Base-by-base conservation (phyloP, 2,113 vertebrate species). In the Mellivora capensis region DNA sequence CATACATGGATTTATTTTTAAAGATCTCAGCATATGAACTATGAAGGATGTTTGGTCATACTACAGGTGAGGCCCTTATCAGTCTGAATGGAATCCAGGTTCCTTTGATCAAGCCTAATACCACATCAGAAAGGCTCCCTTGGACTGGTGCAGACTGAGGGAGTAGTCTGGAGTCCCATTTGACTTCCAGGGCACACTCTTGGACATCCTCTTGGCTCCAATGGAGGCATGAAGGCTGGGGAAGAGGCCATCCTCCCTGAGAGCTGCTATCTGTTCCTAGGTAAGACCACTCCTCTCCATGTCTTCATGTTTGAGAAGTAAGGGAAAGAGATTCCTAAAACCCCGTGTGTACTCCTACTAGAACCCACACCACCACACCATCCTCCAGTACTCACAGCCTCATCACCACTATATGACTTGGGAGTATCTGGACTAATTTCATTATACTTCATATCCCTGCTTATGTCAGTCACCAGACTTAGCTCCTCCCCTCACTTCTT, bases 281-380 rank as follows among this genome's bases (percentile, higher is more conserved):
- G 84, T 34, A 96, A 79, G 80, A 79, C 4, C 69, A 15, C 17
- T 49, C 44, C 10, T 90, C 37, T 54, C 10, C 14, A 74, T 31
- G 2, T 25, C 8, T 96, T 95, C 34, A 64, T 21, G 69, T 47
- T 80, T 84, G 27, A 42, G 12, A 9, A 84, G n/a, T 25, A 92
- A 87, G 44, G 23, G 96, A 95, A 47, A 94, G 25, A 88, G n/a
- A 79, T 93, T 93, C 74, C 61, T 87, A 92, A 96, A 94, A 80
- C 3, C 6, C 25, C 86, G 3, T 79, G 4, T 91, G 37, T 77
- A n/a, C 18, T 74, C 52, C 49, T 90, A 72, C 49, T 49, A 82
- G 79, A 88, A 74, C 20, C 3, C 31, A 52, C 14, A 49, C 14
- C 20, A 47, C 31, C 23, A 62, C 23, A 14, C 15, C 44, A 37